Evolutionary conservation across 2,888 invertebrate species (phyloP).

Genomic region (Aricia artaxerxes): DNA sequence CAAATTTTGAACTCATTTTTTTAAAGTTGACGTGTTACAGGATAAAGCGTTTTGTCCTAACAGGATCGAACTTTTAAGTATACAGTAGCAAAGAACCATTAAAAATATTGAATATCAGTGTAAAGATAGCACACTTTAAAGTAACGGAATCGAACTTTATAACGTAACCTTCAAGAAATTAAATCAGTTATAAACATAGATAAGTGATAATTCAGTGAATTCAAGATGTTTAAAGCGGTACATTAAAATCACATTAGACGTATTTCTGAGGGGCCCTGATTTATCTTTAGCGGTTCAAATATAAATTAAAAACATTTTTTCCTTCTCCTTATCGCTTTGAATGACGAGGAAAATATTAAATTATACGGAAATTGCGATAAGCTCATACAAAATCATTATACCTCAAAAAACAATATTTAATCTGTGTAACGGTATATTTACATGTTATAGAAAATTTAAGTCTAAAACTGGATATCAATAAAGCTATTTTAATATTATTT

Average conservation of each 20-base stretch:
- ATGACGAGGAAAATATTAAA: conserved; percentile 62
- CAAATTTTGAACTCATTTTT: no score
- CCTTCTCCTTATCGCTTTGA: conserved; percentile 55
- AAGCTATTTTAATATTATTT: neutral
- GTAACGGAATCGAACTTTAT: neutral
- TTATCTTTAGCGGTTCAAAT: conserved; percentile 68
- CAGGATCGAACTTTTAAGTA: no score
- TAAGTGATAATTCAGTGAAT: conserved; percentile 41
- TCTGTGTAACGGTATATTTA: neutral
- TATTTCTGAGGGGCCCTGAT: conserved; percentile 65
- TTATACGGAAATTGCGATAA: conserved; percentile 72
- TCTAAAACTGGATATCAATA: neutral
- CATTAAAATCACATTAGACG: conserved; percentile 80
- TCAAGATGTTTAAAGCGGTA: conserved; percentile 45
- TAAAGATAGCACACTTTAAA: neutral
- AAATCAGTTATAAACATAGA: conserved; percentile 50
- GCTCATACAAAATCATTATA: conserved; percentile 32
- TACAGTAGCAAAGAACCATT: no score
- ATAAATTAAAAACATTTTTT: conserved; percentile 69
- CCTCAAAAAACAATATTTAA: conserved; percentile 2
- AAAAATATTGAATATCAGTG: no score
- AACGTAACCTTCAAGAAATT: neutral
- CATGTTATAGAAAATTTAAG: neutral
- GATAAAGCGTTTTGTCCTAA: no score
- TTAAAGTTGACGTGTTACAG: no score